These are phyloP conservation scores for Cyclophora albipunctata DNA, from an alignment of 2,888 invertebrate genomes.

Conservation along the genomic window DNA sequence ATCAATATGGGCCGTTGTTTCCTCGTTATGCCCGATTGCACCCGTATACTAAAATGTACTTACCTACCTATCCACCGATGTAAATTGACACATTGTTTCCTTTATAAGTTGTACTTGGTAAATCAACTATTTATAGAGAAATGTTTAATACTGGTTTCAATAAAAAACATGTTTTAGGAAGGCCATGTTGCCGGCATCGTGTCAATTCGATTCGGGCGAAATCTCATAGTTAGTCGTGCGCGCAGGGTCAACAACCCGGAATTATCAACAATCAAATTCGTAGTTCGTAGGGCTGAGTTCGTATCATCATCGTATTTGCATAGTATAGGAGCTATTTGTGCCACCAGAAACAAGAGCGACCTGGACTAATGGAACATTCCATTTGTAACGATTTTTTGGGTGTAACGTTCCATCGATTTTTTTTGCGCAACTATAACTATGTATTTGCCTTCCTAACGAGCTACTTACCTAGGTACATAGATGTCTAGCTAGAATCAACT, in stretches of 20 bases:
- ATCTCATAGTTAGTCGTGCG: constrained; percentile 56
- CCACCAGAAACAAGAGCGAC: constrained; percentile 26
- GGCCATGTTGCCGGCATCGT: constrained; percentile 28
- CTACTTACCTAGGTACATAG: no score
- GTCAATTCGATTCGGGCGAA: constrained; percentile 51
- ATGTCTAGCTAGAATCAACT: no score
- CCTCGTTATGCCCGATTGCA: constrained; percentile 49
- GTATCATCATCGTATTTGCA: constrained; percentile 45
- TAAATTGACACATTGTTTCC: background rate
- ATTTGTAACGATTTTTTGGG: no score
- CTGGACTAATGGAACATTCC: no score
- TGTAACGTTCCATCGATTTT: no score
- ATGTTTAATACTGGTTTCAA: background rate
- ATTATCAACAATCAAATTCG: constrained; percentile 62
- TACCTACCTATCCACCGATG: constrained; percentile 11
- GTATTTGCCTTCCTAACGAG: no score
- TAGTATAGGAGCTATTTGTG: constrained; percentile 28
- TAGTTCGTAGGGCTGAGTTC: constrained; percentile 45
- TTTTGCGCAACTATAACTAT: no score
- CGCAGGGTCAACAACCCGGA: constrained; percentile 60
- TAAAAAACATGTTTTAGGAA: background rate
- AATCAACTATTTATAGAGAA: no score
- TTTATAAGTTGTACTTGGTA: no score
- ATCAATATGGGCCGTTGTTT: constrained; percentile 68
- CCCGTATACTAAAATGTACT: constrained; percentile 23